Base-by-base conservation (phyloP, 2,888 invertebrate species). In the Lacanobia wlatinum region DNA sequence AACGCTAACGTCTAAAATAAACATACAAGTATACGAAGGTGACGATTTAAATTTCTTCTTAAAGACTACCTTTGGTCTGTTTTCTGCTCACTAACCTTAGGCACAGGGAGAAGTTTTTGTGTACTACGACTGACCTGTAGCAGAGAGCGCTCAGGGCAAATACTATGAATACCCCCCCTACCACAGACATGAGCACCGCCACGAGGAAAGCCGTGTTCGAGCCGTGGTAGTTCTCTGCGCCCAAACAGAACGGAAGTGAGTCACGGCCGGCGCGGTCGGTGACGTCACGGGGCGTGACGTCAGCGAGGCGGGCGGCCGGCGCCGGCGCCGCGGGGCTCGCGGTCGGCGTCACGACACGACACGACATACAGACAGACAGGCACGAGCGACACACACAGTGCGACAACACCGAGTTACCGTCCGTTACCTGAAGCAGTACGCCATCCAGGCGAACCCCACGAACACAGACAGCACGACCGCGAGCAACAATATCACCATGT, bases 91-190 rank as follows among this genome's bases (percentile, higher is more conserved):
- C 98, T 98, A 98, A 98, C 98, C 98, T 98, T 98, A 98, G 98
- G 98, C 98, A 98, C 98, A 98, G 98, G 98, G 98, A 98, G 98
- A 98, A 98, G 98, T 98, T 98, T 98, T 98, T 98, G 98, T 98
- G 98, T 98, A 98, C 98, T 98, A 98, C 98, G 97, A 98, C 98
- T 98, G 98, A 98, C 98, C 99, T 98, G 98, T 99, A 99, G 98
- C 99, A 99, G 97, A 99, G 98, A 97, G 99, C 99, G 98, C 99
- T 98, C 97, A 98, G 98, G 97, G 99, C 98, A 98, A 99, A 99
- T 97, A 98, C 98, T 97, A 99, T 98, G 98, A 99, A 99, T 97
- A 99, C 99, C 97, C 99, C 98, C 98, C 99, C 99, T 98, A 99
- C 99, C 97, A 99, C 98, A 97, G 98, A 98, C 98, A 99, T 99